These are phyloP conservation scores for Lipotes vexillifer DNA, from an alignment of 2,113 vertebrate genomes.

Conservation along the genomic window DNA sequence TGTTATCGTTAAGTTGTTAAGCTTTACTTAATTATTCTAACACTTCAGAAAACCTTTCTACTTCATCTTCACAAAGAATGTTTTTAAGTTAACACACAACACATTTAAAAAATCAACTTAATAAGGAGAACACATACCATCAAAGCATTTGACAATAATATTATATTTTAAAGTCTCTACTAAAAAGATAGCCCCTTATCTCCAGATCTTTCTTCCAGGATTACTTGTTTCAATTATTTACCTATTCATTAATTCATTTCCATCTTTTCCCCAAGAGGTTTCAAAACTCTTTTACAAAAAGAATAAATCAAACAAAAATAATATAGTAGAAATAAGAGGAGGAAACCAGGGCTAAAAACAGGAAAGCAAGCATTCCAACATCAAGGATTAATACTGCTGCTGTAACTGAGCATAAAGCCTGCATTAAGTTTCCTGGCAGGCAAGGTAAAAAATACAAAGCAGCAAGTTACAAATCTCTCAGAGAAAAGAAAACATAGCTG, in stretches of 20 bases:
- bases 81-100: not conserved
- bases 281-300: not conserved
- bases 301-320: constrained; percentile 28
- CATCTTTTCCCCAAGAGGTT: not conserved
- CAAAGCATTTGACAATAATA: not conserved
- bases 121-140: not conserved
- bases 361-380: not conserved
- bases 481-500: not conserved
- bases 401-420: not conserved
- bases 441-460: constrained; percentile 26
- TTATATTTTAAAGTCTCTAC: not conserved
- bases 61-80: not conserved
- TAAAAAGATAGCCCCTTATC: constrained; percentile 10
- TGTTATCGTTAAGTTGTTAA: not conserved
- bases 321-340: not conserved
- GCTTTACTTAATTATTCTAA: constrained; percentile 11
- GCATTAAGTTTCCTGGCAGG: constrained; percentile 8
- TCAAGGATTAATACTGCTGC: not conserved
- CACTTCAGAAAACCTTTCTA: constrained; percentile 8
- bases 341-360: not conserved
- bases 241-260: constrained; percentile 5
- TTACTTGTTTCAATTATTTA: not conserved
- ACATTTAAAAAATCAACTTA: not conserved
- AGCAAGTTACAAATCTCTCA: not conserved
- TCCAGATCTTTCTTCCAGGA: not conserved